phyloP scores from a whole-genome alignment of 2,797 vertebrate genomes.

The Siniperca undulata region DNA sequence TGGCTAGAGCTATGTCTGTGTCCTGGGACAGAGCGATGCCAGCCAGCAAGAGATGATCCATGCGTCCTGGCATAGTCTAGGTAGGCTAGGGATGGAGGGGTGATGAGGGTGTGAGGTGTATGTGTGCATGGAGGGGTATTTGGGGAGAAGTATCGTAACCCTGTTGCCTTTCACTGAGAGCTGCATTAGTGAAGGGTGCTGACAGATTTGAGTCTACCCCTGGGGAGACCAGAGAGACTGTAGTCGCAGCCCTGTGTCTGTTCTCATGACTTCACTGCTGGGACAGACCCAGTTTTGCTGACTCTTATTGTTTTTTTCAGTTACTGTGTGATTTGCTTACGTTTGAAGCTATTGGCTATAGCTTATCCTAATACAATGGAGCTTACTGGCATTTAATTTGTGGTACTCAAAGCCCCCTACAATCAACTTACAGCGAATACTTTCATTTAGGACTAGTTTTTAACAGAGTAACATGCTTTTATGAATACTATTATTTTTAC shows the following conservation, averaged over 20 bases:
- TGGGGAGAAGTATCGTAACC: constrained; percentile 44
- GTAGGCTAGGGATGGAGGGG: constrained; percentile 41
- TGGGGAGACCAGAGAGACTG: constrained; percentile 54
- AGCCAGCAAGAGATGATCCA: constrained; percentile 62
- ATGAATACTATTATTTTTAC: neutral
- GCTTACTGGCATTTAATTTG: constrained; percentile 19
- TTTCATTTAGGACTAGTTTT: neutral
- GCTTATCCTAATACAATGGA: constrained; percentile 4
- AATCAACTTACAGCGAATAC: neutral
- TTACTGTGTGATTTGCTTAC: constrained; percentile 21
- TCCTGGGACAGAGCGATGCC: constrained; percentile 63
- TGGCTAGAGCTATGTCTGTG: constrained; percentile 42
- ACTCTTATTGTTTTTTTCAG: constrained; percentile 45
- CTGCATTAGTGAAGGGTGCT: constrained; percentile 67
- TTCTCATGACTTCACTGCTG: constrained; percentile 77
- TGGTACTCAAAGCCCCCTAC: neutral
- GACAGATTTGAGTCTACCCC: constrained; percentile 65
- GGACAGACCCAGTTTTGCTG: constrained; percentile 60
- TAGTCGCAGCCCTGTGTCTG: constrained; percentile 57
- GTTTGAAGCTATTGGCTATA: constrained; percentile 20
- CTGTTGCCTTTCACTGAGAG: constrained; percentile 50
- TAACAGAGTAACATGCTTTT: neutral
- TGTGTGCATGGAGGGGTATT: constrained; percentile 27
- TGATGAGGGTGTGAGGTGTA: constrained; percentile 20
- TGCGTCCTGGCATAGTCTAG: constrained; percentile 51